These are phyloP conservation scores for Drosophila orosa DNA, from an alignment of 1,140 invertebrate species.

Conservation along the genomic window DNA sequence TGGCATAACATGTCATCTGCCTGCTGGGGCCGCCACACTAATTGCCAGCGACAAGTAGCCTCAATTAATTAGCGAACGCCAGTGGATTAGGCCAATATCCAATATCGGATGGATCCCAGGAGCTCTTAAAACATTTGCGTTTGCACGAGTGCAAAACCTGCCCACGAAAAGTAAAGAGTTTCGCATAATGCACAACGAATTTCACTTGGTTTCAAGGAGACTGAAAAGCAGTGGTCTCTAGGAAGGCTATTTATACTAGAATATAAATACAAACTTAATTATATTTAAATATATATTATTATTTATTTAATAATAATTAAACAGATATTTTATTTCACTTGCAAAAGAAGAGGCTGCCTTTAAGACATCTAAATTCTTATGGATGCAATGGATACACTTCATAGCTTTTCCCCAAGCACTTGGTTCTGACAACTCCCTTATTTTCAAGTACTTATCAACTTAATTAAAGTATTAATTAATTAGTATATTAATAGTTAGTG, in stretches of 20 bases:
- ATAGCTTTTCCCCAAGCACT: background rate
- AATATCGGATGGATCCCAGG: slow-evolving; percentile 10
- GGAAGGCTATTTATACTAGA: no score
- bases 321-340: no score
- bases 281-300: background rate
- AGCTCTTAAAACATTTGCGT: slow-evolving; percentile 44
- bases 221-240: background rate
- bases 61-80: slow-evolving; percentile 77
- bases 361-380: background rate
- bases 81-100: slow-evolving; percentile 46
- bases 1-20: slow-evolving; percentile 77
- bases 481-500: background rate
- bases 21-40: slow-evolving; percentile 53
- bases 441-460: no score
- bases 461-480: background rate
- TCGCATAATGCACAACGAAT: slow-evolving; percentile 39
- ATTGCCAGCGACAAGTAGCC: slow-evolving; percentile 70
- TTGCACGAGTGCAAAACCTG: slow-evolving; percentile 27
- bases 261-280: background rate
- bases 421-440: background rate
- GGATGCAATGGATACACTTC: background rate
- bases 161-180: slow-evolving; percentile 39
- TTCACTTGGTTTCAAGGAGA: slow-evolving; percentile 42
- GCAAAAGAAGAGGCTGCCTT: background rate
- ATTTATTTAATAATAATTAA: no score